A percentile compares a stretch with the other conserved stretches of the same genome.
Conservation (phyloP, 1,140 invertebrate species). For the Halictus rubicundus region DNA sequence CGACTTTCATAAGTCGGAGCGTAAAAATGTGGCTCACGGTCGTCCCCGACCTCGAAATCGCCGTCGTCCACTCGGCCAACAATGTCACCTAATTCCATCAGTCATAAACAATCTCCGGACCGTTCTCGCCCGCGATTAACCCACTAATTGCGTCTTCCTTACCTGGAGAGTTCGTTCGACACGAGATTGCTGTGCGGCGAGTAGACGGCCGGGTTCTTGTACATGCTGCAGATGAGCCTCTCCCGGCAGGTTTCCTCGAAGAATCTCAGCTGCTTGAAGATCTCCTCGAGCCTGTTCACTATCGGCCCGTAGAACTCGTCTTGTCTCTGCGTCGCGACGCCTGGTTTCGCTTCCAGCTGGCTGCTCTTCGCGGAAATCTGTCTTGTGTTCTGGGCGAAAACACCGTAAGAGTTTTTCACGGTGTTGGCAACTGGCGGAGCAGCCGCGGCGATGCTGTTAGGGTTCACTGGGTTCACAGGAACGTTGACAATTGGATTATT, state of each 20-base stretch:
- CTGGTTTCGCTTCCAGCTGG: background rate
- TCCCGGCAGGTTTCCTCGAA: conserved; percentile 87
- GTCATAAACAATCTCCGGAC: background rate
- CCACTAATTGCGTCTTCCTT: conserved; percentile 60
- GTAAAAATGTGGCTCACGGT: too few species aligned
- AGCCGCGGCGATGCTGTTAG: background rate
- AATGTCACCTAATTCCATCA: too few species aligned
- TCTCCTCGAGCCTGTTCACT: conserved; percentile 86
- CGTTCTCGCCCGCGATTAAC: background rate
- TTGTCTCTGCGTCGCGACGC: conserved; percentile 14
- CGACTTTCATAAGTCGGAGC: too few species aligned
- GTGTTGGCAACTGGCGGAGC: conserved; percentile 12
- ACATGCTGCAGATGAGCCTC: conserved; percentile 89
- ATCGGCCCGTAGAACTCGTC: conserved; percentile 91
- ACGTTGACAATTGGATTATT: background rate
- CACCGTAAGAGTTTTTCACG: conserved; percentile 46
- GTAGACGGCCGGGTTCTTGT: conserved; percentile 88
- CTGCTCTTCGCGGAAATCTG: conserved; percentile 30
- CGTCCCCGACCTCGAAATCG: too few species aligned
- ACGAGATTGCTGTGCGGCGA: conserved; percentile 91
- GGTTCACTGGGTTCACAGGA: background rate
- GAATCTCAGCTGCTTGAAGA: conserved; percentile 85
- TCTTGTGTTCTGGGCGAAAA: conserved; percentile 25
- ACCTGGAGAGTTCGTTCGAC: conserved; percentile 92
- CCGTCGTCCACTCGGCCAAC: too few species aligned